These are phyloP conservation scores for Prunella fulvescens DNA, from an alignment of 2,113 vertebrate species.

Conservation along the genomic window DNA sequence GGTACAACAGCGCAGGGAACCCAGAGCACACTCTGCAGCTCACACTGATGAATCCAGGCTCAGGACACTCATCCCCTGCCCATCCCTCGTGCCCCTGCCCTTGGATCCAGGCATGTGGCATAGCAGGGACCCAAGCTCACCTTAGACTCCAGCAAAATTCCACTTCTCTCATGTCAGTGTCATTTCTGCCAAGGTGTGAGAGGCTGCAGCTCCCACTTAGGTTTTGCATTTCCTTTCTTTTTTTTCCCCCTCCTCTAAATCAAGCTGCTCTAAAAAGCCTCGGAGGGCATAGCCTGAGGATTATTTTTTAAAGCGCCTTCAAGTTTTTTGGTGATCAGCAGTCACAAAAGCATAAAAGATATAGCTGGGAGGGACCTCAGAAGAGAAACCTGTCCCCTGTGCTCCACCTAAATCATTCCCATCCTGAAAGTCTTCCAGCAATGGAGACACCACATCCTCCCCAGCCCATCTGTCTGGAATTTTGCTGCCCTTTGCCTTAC, in stretches of 20 bases:
- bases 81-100: not conserved
- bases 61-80: rapidly evolving
- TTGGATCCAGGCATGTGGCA: rapidly evolving
- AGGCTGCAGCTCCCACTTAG: not conserved
- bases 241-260: not conserved
- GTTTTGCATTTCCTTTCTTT: not conserved
- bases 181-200: not conserved
- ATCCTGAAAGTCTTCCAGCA: not conserved
- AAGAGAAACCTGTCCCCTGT: not conserved
- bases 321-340: not conserved
- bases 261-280: not conserved
- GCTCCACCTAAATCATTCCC: not conserved
- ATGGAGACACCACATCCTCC: not conserved
- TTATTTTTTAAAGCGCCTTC: conserved; percentile 1
- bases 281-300: not conserved
- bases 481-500: not conserved
- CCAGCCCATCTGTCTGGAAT: not conserved
- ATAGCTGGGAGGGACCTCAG: not conserved
- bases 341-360: not conserved
- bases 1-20: rapidly evolving
- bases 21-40: rapidly evolving
- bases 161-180: not conserved
- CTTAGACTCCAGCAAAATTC: not conserved
- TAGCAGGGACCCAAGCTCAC: not conserved
- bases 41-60: not conserved